phyloP scores from a whole-genome alignment of 2,113 vertebrate genomes.

The Siniperca knerii region DNA sequence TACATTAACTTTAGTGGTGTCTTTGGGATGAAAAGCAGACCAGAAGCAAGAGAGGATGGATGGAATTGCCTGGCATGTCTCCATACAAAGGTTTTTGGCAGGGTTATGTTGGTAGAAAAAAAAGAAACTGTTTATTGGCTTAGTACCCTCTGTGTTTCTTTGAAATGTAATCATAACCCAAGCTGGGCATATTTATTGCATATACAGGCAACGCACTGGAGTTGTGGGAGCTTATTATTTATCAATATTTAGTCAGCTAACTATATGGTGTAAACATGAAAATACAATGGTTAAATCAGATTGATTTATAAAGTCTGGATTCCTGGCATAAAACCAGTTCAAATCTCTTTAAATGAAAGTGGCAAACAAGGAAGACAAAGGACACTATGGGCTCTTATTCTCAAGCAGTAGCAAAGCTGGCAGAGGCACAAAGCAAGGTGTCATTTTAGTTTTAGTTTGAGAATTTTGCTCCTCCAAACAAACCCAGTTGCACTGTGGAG shows the following conservation, averaged over 20 bases:
- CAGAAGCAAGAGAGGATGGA: conserved; percentile 56
- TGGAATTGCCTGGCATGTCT: conserved; percentile 65
- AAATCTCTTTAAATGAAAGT: conserved; percentile 61
- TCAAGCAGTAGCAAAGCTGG: conserved; percentile 11
- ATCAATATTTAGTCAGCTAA: conserved; percentile 64
- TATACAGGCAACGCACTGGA: conserved; percentile 60
- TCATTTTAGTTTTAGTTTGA: conserved; percentile 35
- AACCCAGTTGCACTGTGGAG: conserved; percentile 1
- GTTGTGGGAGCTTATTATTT: conserved; percentile 59
- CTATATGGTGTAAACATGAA: conserved; percentile 58
- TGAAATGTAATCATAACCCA: conserved; percentile 77
- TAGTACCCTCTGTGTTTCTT: conserved; percentile 64
- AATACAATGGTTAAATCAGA: conserved; percentile 51
- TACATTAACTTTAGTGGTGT: conserved; percentile 58
- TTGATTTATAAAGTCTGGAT: conserved; percentile 56
- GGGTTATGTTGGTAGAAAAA: conserved; percentile 54
- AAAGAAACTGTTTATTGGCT: conserved; percentile 74
- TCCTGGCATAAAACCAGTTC: conserved; percentile 32
- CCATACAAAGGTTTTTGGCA: conserved; percentile 73
- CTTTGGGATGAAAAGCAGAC: conserved; percentile 65
- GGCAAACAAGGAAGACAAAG: conserved; percentile 46
- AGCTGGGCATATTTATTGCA: conserved; percentile 74
- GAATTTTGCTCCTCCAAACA: conserved; percentile 37
- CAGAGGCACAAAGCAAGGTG: conserved; percentile 18
- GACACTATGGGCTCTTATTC: conserved; percentile 12